A percentile compares a stretch with the other conserved stretches of the same genome.
Conservation (phyloP, 2,888 invertebrate species). For the Melolontha melolontha region DNA sequence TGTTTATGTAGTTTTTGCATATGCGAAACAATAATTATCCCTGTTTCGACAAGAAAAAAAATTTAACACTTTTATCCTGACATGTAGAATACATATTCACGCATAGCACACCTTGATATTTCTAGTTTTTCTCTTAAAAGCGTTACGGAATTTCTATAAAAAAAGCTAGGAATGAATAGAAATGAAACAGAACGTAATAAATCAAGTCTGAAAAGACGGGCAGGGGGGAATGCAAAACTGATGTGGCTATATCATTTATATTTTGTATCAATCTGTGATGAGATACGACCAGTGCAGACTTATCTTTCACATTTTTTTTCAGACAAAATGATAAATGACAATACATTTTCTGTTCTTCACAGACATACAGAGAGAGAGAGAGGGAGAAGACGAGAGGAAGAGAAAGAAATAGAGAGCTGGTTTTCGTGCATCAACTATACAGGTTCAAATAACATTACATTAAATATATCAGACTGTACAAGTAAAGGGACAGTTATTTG, state of each 20-base stretch:
- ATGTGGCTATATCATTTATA: constrained; percentile 59
- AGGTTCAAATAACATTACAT: constrained; percentile 40
- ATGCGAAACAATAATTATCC: too few relatives aligned
- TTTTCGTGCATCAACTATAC: constrained; percentile 20
- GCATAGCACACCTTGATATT: neutral
- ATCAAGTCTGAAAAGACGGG: constrained; percentile 53
- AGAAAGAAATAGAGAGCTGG: neutral
- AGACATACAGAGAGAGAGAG: neutral
- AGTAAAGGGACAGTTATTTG: constrained; percentile 11
- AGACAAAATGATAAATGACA: constrained; percentile 55
- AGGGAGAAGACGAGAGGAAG: too few relatives aligned
- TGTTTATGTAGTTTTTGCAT: too few relatives aligned
- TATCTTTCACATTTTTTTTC: constrained; percentile 55
- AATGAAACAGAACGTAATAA: constrained; percentile 57
- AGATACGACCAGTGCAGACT: constrained; percentile 56
- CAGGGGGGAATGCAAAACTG: constrained; percentile 58
- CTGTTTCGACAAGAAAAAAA: too few relatives aligned
- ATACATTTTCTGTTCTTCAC: constrained; percentile 51
- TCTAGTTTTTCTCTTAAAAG: constrained; percentile 14
- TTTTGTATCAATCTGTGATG: constrained; percentile 61
- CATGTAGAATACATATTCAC: too few relatives aligned
- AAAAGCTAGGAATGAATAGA: constrained; percentile 48
- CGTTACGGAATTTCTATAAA: constrained; percentile 21
- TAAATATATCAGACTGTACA: constrained; percentile 35
- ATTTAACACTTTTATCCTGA: too few relatives aligned